A percentile compares a stretch with the other conserved stretches of the same genome.
Evolutionary conservation across 2,113 vertebrate genomes (phyloP).

Genomic region (Ceuthmochares aereus): DNA sequence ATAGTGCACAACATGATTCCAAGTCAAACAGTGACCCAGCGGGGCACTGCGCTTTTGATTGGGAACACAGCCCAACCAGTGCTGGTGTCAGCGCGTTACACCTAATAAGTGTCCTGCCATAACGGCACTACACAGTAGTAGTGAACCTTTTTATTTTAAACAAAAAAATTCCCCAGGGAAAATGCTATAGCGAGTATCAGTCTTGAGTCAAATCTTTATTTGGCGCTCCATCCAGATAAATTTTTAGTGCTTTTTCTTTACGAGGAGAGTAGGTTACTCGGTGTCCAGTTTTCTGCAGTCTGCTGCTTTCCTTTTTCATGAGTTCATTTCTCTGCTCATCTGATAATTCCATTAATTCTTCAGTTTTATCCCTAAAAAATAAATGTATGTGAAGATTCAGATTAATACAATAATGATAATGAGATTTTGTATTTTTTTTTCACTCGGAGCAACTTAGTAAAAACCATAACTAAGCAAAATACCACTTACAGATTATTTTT

Average conservation of each 20-base stretch:
- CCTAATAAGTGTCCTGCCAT: constrained; percentile 78
- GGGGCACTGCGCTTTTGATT: constrained; percentile 82
- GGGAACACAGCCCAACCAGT: constrained; percentile 79
- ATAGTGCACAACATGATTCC: constrained; percentile 95
- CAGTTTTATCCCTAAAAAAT: constrained; percentile 87
- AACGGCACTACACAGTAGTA: constrained; percentile 83
- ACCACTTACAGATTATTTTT: not conserved
- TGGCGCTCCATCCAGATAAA: constrained; percentile 96
- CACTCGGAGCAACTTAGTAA: not conserved
- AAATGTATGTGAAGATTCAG: not conserved
- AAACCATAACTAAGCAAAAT: not conserved
- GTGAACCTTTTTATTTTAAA: constrained; percentile 76
- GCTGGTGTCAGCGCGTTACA: constrained; percentile 85
- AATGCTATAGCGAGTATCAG: constrained; percentile 81
- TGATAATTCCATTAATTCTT: constrained; percentile 91
- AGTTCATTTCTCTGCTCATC: constrained; percentile 96
- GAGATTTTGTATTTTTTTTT: not conserved
- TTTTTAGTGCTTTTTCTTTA: constrained; percentile 99
- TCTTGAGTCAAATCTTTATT: constrained; percentile 94
- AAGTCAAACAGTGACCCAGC: constrained; percentile 81
- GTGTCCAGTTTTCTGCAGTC: constrained; percentile 95
- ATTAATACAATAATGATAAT: not conserved
- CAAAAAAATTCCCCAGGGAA: constrained; percentile 75
- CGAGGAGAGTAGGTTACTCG: constrained; percentile 97
- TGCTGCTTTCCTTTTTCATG: constrained; percentile 98